Conservation (phyloP, 2,797 vertebrate species). For the Tadarida brasiliensis region DNA sequence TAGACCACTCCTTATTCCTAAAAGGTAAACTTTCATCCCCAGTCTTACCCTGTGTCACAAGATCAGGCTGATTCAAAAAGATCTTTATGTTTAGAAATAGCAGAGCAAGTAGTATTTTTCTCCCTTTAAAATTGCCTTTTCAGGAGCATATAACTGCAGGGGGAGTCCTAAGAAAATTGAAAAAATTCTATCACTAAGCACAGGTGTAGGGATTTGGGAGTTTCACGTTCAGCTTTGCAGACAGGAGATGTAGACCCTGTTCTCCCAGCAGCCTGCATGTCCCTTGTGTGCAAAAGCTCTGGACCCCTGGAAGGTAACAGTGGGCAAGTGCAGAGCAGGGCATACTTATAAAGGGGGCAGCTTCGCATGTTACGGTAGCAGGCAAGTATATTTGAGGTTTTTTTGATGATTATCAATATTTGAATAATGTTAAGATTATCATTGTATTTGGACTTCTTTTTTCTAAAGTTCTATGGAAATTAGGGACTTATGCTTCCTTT, state of each 20-base stretch:
- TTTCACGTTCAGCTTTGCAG: neutral
- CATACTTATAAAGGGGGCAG: neutral
- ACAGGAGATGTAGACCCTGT: neutral
- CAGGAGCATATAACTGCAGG: neutral
- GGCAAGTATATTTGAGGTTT: conserved; percentile 16
- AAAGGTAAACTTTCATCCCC: conserved; percentile 30
- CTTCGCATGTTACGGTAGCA: conserved; percentile 15
- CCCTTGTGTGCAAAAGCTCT: neutral
- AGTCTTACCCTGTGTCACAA: neutral
- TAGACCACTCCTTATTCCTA: conserved; percentile 21
- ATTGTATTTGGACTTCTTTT: conserved; percentile 15
- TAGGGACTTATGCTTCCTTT: conserved; percentile 56
- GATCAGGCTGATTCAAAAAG: neutral
- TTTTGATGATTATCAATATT: neutral
- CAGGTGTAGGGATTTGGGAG: neutral
- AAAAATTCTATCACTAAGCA: neutral
- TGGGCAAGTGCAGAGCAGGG: conserved; percentile 6
- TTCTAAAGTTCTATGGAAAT: conserved; percentile 19
- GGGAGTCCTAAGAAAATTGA: neutral
- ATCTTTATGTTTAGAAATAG: conserved; percentile 52
- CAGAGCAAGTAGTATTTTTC: conserved; percentile 43
- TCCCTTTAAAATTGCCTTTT: conserved; percentile 56
- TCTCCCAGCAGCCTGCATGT: neutral
- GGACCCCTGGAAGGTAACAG: neutral
- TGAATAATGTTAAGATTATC: neutral